These are phyloP conservation scores for Phortica variegata DNA, from an alignment of 1,140 invertebrate species.

Conservation along the genomic window DNA sequence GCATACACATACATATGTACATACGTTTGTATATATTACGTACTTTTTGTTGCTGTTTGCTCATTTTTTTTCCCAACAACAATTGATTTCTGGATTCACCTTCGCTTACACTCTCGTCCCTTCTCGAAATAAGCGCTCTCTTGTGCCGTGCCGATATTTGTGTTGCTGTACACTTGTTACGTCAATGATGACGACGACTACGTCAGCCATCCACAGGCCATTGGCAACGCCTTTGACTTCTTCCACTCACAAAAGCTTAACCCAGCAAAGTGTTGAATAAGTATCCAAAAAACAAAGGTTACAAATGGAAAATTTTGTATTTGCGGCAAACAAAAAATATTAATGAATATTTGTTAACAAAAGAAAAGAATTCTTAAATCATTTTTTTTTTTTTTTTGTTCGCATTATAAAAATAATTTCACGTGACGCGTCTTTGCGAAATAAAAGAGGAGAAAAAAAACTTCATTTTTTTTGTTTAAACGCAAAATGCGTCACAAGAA, in stretches of 20 bases:
- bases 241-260: too few relatives aligned
- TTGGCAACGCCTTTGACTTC: slow-evolving; percentile 6
- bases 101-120: slow-evolving; percentile 5
- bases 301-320: slow-evolving; percentile 20
- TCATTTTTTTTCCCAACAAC: slow-evolving; percentile 29
- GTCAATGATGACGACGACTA: slow-evolving; percentile 49
- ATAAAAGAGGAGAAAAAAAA: too few relatives aligned
- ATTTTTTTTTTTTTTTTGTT: slow-evolving; percentile 15
- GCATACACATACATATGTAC: slow-evolving; percentile 13
- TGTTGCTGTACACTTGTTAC: slow-evolving; percentile 21
- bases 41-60: slow-evolving; percentile 6
- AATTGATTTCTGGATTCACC: slow-evolving; percentile 48
- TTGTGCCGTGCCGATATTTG: slow-evolving; percentile 8
- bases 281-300: too few relatives aligned
- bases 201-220: slow-evolving; percentile 1
- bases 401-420: slow-evolving; percentile 39
- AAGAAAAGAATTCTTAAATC: slow-evolving; percentile 36
- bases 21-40: background rate
- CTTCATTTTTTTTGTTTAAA: too few relatives aligned
- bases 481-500: too few relatives aligned
- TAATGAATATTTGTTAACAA: slow-evolving; percentile 21
- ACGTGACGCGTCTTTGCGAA: too few relatives aligned
- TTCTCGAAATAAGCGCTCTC: slow-evolving; percentile 20
- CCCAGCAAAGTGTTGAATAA: too few relatives aligned
- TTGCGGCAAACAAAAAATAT: slow-evolving; percentile 5